These are phyloP conservation scores for Drosophila tsacasi DNA, from an alignment of 1,140 invertebrate genomes.

Conservation along the genomic window DNA sequence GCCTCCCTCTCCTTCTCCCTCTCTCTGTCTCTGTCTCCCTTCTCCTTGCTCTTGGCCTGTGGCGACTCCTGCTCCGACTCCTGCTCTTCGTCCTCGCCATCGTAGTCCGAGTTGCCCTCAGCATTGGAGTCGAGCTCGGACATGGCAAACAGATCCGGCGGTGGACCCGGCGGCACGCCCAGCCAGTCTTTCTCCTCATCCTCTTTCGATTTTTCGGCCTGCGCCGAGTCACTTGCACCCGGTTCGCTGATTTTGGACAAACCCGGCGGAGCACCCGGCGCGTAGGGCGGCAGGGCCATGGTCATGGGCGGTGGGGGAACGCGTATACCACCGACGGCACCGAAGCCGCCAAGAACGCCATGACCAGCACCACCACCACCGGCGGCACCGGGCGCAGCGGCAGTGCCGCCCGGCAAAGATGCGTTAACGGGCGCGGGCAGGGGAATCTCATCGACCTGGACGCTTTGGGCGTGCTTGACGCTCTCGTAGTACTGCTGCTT, in stretches of 20 bases:
- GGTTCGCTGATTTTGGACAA: constrained; percentile 63
- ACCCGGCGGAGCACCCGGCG: constrained; percentile 76
- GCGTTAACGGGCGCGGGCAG: constrained; percentile 89
- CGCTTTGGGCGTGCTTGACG: constrained; percentile 96
- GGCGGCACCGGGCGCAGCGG: neutral
- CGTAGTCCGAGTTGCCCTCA: constrained; percentile 86
- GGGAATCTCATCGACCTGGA: constrained; percentile 98
- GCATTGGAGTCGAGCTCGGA: constrained; percentile 85
- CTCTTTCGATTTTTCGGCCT: constrained; percentile 61
- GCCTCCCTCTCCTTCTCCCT: constrained; percentile 87
- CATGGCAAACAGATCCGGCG: constrained; percentile 89
- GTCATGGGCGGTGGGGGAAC: constrained; percentile 78
- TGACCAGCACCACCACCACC: neutral
- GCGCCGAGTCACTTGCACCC: constrained; percentile 7
- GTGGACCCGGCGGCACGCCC: constrained; percentile 94
- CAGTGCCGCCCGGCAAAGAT: neutral
- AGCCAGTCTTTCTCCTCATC: constrained; percentile 88
- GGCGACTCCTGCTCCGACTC: constrained; percentile 84
- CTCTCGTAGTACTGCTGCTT: constrained; percentile 97
- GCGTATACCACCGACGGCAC: constrained; percentile 52
- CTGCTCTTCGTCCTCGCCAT: constrained; percentile 34
- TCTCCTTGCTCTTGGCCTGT: constrained; percentile 90
- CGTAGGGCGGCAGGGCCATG: constrained; percentile 76
- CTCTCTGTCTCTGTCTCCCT: constrained; percentile 85
- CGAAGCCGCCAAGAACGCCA: constrained; percentile 9